These are phyloP conservation scores for Nemapogon koenigi DNA, from an alignment of 2,888 invertebrate genomes.

Conservation along the genomic window DNA sequence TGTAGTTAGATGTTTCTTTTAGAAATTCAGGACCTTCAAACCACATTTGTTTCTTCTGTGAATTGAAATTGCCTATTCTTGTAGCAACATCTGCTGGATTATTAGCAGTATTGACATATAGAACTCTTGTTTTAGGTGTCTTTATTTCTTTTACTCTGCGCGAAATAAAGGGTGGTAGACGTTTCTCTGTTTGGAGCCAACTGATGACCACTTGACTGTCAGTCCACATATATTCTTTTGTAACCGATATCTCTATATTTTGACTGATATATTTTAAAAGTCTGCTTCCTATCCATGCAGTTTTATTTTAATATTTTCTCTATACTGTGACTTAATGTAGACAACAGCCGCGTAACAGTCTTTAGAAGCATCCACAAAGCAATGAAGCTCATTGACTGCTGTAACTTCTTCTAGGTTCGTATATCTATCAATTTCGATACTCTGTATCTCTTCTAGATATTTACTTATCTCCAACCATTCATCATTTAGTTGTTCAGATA, in stretches of 20 bases:
- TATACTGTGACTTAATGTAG: too few relatives aligned
- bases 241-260: neutral
- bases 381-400: too few relatives aligned
- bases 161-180: neutral
- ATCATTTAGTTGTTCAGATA: neutral
- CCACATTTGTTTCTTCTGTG: neutral
- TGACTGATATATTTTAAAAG: neutral
- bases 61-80: neutral
- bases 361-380: too few relatives aligned
- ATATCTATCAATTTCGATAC: neutral
- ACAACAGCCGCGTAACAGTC: too few relatives aligned
- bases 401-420: neutral
- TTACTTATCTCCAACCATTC: too few relatives aligned
- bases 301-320: too few relatives aligned
- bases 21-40: conserved; percentile 1
- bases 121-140: neutral
- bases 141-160: neutral
- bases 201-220: too few relatives aligned
- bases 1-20: too few relatives aligned
- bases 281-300: conserved; percentile 1
- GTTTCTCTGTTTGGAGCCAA: neutral
- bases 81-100: conserved; percentile 4
- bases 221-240: conserved; percentile 1
- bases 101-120: neutral
- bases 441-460: neutral